These are phyloP conservation scores for Drosophila mayaguana DNA, from an alignment of 2,888 invertebrate species.

Conservation along the genomic window DNA sequence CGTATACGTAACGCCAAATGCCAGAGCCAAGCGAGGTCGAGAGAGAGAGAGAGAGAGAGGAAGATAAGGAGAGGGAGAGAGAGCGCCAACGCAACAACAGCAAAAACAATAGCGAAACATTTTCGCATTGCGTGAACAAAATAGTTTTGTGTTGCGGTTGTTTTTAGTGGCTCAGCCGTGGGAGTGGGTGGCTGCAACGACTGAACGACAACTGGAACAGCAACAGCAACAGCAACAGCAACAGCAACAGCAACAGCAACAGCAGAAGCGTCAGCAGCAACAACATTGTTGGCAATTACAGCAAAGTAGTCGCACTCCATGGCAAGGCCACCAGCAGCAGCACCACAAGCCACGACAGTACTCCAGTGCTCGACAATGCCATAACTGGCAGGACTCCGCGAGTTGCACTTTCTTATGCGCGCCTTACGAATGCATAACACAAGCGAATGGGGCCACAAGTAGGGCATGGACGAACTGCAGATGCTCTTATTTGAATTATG, in stretches of 20 bases:
- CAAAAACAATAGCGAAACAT: conserved; percentile 64
- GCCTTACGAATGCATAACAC: conserved; percentile 65
- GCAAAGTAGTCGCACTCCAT: conserved; percentile 50
- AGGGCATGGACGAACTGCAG: background rate
- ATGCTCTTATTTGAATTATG: conserved; percentile 4
- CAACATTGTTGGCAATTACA: conserved; percentile 69
- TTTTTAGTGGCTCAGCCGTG: conserved; percentile 64
- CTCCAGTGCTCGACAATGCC: conserved; percentile 29
- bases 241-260: conserved; percentile 47
- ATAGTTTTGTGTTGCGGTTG: conserved; percentile 81
- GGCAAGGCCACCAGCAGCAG: conserved; percentile 29
- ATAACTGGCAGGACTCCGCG: conserved; percentile 27
- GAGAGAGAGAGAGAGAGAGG: too few relatives aligned
- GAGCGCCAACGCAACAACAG: conserved; percentile 29
- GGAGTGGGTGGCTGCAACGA: conserved; percentile 30
- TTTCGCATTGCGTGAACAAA: conserved; percentile 79
- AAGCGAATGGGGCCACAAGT: conserved; percentile 18
- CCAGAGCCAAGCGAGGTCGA: conserved; percentile 30
- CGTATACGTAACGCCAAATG: conserved; percentile 76
- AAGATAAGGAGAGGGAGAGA: too few relatives aligned
- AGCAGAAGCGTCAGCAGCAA: conserved; percentile 39
- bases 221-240: conserved; percentile 32
- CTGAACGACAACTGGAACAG: conserved; percentile 52
- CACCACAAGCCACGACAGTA: conserved; percentile 32
- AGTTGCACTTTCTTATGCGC: conserved; percentile 56